Base-by-base conservation (phyloP, 2,113 vertebrate genomes). In the Macrotis lagotis region DNA sequence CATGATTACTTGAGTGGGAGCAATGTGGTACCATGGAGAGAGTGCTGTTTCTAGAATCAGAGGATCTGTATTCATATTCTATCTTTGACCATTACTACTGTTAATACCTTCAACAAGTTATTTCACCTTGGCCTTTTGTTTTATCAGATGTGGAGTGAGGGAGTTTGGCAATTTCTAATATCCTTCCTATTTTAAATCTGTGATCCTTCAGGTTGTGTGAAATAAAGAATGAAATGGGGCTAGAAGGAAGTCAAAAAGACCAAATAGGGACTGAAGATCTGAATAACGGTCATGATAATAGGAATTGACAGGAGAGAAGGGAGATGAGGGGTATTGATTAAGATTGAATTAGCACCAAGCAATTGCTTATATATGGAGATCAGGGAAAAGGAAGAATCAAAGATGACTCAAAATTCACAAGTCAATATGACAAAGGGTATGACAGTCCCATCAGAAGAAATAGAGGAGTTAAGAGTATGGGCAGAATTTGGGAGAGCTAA, bases 321-420 rank as follows among this genome's bases (percentile, higher is more conserved):
- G 53, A 50, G 51, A 90, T 19, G 14, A 51, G 12, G 91, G 37
- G 7, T 91, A 88, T 37, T 94, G 51, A 94, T 90, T 90, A 48
- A 94, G 92, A 25, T n/a, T 59, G 74, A 24, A 48, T 49, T 89
- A 95, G 25, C 48, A 90, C 89, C 3, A 92, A 59, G 48, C 48
- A 89, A 3, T 91, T 59, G 28, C 25, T 83, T 44, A 92, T 25
- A 44, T 83, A 83, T 22, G 66, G 3, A 92, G 52, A 47, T 9
- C 19, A 95, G 16, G 90, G 31, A 90, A 3, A 55, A 88, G 1
- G 52, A 89, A 74, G 91, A 49, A 31, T 37, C 37, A 28, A 7
- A 96, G 44, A 47, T 25, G 19, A 2, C 6, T 83, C 37, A n/a
- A 83, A 83, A 5, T 83, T 44, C 44, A 24, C 16, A 83, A n/a